phyloP scores from a whole-genome alignment of 2,888 invertebrate genomes.

The Ophioninae sp. region DNA sequence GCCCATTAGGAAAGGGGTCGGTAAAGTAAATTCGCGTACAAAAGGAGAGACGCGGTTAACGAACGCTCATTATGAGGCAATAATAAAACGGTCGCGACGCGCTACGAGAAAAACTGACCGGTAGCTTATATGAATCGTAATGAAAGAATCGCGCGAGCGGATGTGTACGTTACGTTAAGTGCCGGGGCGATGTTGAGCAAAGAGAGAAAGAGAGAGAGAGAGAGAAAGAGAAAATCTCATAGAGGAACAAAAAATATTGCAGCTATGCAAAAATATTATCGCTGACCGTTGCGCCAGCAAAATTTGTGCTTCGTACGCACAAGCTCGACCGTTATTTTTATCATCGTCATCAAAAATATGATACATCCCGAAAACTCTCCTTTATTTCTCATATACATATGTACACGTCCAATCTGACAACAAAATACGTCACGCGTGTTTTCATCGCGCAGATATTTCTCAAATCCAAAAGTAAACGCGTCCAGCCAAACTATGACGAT shows the following conservation, averaged over 20 bases:
- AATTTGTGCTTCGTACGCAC: neutral
- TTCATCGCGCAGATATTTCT: slow-evolving; percentile 12
- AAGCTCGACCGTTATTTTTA: neutral
- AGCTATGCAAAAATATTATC: slow-evolving; percentile 39
- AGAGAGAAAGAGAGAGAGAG: slow-evolving; percentile 3
- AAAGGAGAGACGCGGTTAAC: slow-evolving; percentile 42
- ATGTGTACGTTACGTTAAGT: slow-evolving; percentile 40
- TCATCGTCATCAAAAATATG: slow-evolving; percentile 5
- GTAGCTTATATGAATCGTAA: slow-evolving; percentile 35
- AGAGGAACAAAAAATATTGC: slow-evolving; percentile 12
- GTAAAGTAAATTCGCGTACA: slow-evolving; percentile 12
- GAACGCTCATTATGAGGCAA: slow-evolving; percentile 47
- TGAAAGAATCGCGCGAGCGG: slow-evolving; percentile 37
- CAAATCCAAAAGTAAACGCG: slow-evolving; percentile 22
- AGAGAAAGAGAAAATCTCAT: slow-evolving; percentile 3
- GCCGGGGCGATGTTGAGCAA: neutral
- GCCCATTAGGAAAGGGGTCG: neutral
- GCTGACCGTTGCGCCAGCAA: slow-evolving; percentile 11
- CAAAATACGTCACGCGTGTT: slow-evolving; percentile 8
- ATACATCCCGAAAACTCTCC: neutral
- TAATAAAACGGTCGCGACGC: slow-evolving; percentile 24
- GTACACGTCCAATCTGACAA: neutral
- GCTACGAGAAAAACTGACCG: slow-evolving; percentile 26
- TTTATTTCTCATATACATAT: neutral
- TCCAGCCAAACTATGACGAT: slow-evolving; percentile 12